Conservation (phyloP, 2,888 invertebrate species). For the Archips xylosteana region DNA sequence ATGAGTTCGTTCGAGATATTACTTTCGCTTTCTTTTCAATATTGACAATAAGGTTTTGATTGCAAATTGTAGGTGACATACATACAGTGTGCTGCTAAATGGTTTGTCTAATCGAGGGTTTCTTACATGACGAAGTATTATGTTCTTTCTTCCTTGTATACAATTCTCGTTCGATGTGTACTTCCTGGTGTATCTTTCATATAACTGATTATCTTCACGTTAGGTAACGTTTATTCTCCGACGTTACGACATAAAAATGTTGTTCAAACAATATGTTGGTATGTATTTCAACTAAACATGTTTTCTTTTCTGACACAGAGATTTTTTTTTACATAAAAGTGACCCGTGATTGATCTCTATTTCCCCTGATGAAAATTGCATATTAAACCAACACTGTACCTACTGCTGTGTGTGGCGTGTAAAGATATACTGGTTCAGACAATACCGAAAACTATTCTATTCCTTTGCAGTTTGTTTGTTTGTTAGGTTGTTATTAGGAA, state of each 20-base stretch:
- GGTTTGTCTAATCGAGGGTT: neutral
- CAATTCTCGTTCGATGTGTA: neutral
- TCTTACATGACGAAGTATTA: neutral
- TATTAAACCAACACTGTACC: too few species aligned
- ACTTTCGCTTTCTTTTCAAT: slow-evolving; percentile 26
- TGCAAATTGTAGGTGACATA: neutral
- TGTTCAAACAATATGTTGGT: slow-evolving; percentile 13
- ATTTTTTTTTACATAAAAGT: too few species aligned
- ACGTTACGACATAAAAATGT: slow-evolving; percentile 13
- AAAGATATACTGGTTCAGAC: too few species aligned
- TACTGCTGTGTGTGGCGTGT: too few species aligned
- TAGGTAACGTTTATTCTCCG: slow-evolving; percentile 14
- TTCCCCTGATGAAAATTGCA: too few species aligned
- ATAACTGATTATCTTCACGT: slow-evolving; percentile 12
- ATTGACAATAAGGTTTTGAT: slow-evolving; percentile 13
- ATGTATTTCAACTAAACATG: too few species aligned
- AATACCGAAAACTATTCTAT: too few species aligned
- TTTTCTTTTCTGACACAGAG: too few species aligned
- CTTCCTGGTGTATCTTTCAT: slow-evolving; percentile 12
- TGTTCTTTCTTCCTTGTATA: slow-evolving; percentile 7
- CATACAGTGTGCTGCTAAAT: neutral
- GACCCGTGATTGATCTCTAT: too few species aligned
- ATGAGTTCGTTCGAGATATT: slow-evolving; percentile 19
- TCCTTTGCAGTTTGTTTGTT: too few species aligned
- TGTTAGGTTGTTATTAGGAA: too few species aligned